Conservation (phyloP, 1,140 invertebrate genomes). For the Scaptomyza montana region DNA sequence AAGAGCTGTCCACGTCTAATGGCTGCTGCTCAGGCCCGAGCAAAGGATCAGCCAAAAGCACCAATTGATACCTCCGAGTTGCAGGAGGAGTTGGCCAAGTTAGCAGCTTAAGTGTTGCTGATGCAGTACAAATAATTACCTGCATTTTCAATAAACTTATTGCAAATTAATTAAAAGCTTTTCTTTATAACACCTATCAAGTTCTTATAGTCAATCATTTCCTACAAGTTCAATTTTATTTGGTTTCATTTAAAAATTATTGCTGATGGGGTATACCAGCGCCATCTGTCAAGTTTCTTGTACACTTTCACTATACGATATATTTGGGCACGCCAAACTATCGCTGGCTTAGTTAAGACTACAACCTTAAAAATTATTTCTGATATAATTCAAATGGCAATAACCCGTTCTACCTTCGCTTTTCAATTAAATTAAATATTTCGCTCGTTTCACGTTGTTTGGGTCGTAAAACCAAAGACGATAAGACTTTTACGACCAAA, state of each 20-base stretch:
- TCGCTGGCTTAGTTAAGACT: neutral
- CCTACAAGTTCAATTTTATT: no score
- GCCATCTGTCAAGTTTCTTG: conserved; percentile 1
- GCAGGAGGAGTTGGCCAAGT: conserved; percentile 69
- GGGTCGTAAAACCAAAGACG: conserved; percentile 61
- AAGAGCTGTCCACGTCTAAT: conserved; percentile 89
- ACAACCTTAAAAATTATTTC: neutral
- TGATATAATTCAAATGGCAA: conserved; percentile 5
- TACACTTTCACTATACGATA: neutral
- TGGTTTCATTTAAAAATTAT: no score
- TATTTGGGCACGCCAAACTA: neutral
- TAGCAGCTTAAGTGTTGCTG: conserved; percentile 52
- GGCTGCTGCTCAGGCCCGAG: conserved; percentile 45
- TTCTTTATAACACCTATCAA: no score
- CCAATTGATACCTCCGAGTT: conserved; percentile 70
- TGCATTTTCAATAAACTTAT: conserved; percentile 30
- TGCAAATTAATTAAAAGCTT: neutral
- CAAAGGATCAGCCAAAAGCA: conserved; percentile 34
- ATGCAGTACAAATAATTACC: neutral
- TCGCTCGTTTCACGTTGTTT: conserved; percentile 26
- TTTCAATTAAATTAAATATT: conserved; percentile 59
- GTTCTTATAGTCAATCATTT: no score
- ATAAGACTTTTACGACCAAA: conserved; percentile 69
- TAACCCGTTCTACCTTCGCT: conserved; percentile 43
- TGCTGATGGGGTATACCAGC: neutral